phyloP scores from a whole-genome alignment of 1,140 invertebrate species.

The Lethrus apterus region DNA sequence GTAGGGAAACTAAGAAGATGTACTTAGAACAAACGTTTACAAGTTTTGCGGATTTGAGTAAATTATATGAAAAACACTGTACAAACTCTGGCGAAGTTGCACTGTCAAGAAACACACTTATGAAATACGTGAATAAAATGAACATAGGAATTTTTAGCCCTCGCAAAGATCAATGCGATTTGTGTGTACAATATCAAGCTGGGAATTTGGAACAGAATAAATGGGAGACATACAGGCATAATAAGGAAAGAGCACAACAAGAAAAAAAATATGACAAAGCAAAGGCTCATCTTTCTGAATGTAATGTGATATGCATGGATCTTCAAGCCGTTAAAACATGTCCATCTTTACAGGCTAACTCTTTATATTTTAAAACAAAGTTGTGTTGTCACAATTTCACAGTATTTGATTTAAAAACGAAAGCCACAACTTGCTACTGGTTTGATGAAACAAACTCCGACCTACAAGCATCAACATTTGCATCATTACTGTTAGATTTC shows the following conservation, averaged over 20 bases:
- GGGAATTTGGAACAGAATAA: slow-evolving; percentile 15
- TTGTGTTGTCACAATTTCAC: slow-evolving; percentile 42
- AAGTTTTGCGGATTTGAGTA: background rate
- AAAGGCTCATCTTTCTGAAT: slow-evolving; percentile 18
- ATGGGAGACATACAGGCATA: slow-evolving; percentile 20
- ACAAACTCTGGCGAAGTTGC: background rate
- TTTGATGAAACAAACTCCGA: slow-evolving; percentile 29
- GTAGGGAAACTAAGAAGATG: slow-evolving; percentile 17
- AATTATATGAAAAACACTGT: background rate
- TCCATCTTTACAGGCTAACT: slow-evolving; percentile 37
- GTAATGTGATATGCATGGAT: slow-evolving; percentile 34
- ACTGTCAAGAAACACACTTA: background rate
- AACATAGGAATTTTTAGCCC: slow-evolving; percentile 33
- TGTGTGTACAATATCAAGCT: slow-evolving; percentile 21
- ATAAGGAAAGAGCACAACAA: slow-evolving; percentile 20
- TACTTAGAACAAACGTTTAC: slow-evolving; percentile 20
- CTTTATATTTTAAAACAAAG: slow-evolving; percentile 43
- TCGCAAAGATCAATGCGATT: slow-evolving; percentile 38
- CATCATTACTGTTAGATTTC: slow-evolving; percentile 24
- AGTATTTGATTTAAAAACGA: slow-evolving; percentile 38
- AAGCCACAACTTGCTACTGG: slow-evolving; percentile 19
- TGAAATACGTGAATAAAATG: slow-evolving; percentile 28
- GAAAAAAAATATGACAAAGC: slow-evolving; percentile 28
- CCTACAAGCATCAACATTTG: slow-evolving; percentile 39
- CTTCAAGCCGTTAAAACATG: slow-evolving; percentile 39